Conservation (phyloP, 2,888 invertebrate species). For the Drosophila sordidapex region DNA sequence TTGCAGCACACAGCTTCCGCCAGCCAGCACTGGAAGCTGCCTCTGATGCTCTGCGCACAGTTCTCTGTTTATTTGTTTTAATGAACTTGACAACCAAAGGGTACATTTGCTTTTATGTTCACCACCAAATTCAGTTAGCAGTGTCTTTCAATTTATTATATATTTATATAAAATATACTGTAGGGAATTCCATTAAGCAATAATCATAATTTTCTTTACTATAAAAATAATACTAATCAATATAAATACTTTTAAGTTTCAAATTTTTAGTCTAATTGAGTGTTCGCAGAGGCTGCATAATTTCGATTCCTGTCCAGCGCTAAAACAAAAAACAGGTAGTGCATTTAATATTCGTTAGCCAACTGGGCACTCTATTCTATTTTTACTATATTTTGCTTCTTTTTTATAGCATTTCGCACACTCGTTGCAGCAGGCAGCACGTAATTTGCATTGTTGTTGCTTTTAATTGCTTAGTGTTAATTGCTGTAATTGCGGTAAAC, state of each 20-base stretch:
- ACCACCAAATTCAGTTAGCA: background rate
- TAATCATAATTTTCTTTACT: background rate
- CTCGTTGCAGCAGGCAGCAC: slow-evolving; percentile 69
- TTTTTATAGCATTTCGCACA: slow-evolving; percentile 48
- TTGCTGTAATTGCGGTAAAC: slow-evolving; percentile 79
- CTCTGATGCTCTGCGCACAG: slow-evolving; percentile 40
- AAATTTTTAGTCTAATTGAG: background rate
- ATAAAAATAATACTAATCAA: background rate
- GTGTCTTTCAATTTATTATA: background rate
- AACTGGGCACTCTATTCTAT: slow-evolving; percentile 5
- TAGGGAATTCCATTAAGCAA: background rate
- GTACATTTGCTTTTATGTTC: slow-evolving; percentile 7
- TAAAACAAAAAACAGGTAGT: background rate
- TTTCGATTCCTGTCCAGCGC: background rate
- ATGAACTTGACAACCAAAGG: slow-evolving; percentile 6
- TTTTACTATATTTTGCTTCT: slow-evolving; percentile 36
- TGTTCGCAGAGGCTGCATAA: background rate
- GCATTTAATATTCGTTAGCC: slow-evolving; percentile 23
- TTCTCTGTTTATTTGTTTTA: slow-evolving; percentile 60
- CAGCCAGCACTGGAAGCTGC: slow-evolving; percentile 28
- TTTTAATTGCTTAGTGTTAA: slow-evolving; percentile 80
- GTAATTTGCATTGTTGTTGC: slow-evolving; percentile 80
- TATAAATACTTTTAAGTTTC: background rate
- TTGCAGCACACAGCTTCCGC: slow-evolving; percentile 56
- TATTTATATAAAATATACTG: background rate